phyloP scores from a whole-genome alignment of 2,797 vertebrate genomes.

The Chelonia mydas region DNA sequence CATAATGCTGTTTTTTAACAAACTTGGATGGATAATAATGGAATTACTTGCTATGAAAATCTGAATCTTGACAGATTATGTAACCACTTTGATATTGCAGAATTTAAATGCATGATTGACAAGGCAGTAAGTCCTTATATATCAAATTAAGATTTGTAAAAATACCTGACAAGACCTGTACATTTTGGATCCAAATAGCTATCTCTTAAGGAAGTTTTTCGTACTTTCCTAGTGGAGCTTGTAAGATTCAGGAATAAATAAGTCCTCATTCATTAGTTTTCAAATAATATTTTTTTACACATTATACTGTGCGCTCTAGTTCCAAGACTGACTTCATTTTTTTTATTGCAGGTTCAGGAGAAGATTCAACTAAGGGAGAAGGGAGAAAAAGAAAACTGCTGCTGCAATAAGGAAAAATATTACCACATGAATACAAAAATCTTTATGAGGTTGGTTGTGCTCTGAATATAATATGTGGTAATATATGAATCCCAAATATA shows the following conservation, averaged over 20 bases:
- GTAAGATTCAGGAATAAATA: not conserved
- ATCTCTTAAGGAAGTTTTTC: not conserved
- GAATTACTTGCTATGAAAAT: not conserved
- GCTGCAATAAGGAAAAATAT: constrained; percentile 67
- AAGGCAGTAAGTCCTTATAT: fast-evolving
- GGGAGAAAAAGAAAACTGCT: constrained; percentile 72
- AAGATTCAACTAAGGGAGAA: constrained; percentile 69
- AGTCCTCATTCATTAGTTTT: not conserved
- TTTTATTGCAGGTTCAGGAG: constrained; percentile 78
- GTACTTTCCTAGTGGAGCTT: not conserved
- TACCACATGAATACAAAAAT: constrained; percentile 64
- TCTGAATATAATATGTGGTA: not conserved
- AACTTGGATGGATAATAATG: no score
- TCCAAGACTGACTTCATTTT: constrained; percentile 42
- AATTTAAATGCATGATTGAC: not conserved
- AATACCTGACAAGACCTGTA: not conserved
- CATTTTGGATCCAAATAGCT: not conserved
- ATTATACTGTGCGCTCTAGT: not conserved
- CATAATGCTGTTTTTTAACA: not conserved
- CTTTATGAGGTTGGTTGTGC: constrained; percentile 76
- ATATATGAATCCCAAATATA: not conserved
- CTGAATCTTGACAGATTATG: not conserved
- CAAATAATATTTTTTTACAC: not conserved
- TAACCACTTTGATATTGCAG: not conserved
- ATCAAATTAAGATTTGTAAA: not conserved